Percentiles rank a stretch among this genome's conserved stretches.
Conservation (phyloP, 2,113 vertebrate genomes). For the Ondatra zibethicus region DNA sequence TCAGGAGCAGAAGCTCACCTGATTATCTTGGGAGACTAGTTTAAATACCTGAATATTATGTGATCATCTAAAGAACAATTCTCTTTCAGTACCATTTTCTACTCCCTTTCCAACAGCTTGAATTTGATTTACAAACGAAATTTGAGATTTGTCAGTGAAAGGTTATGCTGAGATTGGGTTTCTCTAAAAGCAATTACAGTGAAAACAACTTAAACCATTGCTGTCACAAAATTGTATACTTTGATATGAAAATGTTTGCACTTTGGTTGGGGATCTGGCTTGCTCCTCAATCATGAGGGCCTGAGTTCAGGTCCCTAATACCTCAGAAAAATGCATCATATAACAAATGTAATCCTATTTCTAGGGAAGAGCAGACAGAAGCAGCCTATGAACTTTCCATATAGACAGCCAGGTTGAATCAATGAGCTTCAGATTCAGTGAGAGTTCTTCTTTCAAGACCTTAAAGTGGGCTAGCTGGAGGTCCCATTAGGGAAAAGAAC, state of each 20-base stretch:
- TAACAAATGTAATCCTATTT: not conserved
- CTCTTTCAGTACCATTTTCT: not conserved
- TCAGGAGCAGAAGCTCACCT: not conserved
- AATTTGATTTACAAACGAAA: not conserved
- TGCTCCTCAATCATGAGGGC: not conserved
- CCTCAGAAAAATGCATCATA: accelerated
- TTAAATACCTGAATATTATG: not conserved
- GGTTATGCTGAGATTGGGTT: not conserved
- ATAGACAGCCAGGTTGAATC: not conserved
- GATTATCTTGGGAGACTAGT: not conserved
- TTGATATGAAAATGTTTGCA: not conserved
- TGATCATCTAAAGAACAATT: not conserved
- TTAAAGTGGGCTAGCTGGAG: not conserved
- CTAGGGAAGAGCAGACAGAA: not conserved
- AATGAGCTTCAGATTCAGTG: not conserved
- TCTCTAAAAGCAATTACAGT: not conserved
- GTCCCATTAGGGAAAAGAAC: not conserved
- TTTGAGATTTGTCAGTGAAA: not conserved
- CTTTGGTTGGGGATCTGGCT: not conserved
- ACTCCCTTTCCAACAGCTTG: not conserved
- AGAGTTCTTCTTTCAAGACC: not conserved
- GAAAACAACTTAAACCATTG: not conserved
- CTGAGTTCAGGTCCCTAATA: not conserved
- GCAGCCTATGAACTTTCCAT: not conserved
- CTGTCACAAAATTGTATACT: not conserved